phyloP scores from a whole-genome alignment of 2,888 invertebrate genomes.

The Gari tellinella region DNA sequence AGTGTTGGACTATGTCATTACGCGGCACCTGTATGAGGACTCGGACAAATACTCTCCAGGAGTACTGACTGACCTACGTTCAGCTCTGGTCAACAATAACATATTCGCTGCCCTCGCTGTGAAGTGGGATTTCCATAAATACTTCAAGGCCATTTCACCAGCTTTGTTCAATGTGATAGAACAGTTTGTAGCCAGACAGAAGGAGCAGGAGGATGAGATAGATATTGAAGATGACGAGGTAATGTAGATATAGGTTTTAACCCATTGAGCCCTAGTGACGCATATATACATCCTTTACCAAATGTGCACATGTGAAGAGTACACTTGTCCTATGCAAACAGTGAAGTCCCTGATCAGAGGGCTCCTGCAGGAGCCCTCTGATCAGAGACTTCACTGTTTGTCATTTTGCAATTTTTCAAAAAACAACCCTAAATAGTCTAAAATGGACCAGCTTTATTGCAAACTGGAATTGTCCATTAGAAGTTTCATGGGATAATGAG shows the following conservation, averaged over 20 bases:
- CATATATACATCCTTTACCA: no score
- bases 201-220: slow-evolving; percentile 87
- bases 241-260: not conserved
- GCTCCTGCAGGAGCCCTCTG: no score
- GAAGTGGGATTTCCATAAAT: slow-evolving; percentile 97
- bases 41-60: slow-evolving; percentile 91
- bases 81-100: slow-evolving; percentile 99
- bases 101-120: slow-evolving; percentile 99
- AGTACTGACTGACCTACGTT: slow-evolving; percentile 97
- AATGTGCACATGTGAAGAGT: no score
- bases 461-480: no score
- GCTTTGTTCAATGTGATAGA: slow-evolving; percentile 95
- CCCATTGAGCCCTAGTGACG: no score
- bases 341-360: no score
- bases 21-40: slow-evolving; percentile 97
- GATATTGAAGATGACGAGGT: slow-evolving; percentile 82
- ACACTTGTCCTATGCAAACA: no score
- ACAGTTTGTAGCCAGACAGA: slow-evolving; percentile 95
- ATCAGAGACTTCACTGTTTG: no score
- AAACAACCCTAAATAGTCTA: no score
- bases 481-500: no score
- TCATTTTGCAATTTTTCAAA: no score
- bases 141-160: slow-evolving; percentile 94
- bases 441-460: no score
- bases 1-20: slow-evolving; percentile 85